These are phyloP conservation scores for Hetaerina titia DNA, from an alignment of 2,888 invertebrate genomes.

Conservation along the genomic window DNA sequence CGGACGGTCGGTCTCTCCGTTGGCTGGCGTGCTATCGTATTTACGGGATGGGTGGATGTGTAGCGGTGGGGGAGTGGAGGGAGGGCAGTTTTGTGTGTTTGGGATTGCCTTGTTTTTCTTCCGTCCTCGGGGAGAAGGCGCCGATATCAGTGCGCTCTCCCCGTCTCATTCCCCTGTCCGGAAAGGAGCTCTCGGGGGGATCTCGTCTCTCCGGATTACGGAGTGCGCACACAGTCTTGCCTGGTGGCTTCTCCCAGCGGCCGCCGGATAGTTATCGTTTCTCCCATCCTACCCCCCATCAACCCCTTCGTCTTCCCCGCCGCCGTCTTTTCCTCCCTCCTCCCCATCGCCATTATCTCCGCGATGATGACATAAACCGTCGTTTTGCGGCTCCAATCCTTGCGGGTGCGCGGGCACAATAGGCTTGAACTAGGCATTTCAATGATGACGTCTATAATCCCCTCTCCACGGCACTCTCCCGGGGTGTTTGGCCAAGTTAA, in stretches of 20 bases:
- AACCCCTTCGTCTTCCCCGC: background rate
- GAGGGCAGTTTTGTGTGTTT: background rate
- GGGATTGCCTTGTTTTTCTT: background rate
- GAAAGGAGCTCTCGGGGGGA: background rate
- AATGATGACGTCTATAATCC: slow-evolving; percentile 5
- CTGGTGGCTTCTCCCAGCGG: background rate
- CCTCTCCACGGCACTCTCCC: background rate
- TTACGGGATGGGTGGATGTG: too few species aligned
- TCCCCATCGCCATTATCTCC: background rate
- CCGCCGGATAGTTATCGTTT: background rate
- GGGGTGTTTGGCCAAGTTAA: background rate
- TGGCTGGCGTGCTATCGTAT: background rate
- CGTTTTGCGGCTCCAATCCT: background rate
- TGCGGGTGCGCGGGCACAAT: background rate
- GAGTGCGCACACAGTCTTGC: background rate
- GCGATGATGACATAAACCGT: background rate
- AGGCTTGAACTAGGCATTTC: background rate
- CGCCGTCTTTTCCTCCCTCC: background rate
- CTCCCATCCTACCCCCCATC: background rate
- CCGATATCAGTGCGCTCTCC: too few species aligned
- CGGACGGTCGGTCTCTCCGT: background rate
- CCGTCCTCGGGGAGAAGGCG: background rate
- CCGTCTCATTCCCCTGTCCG: background rate
- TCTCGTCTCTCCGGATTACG: background rate
- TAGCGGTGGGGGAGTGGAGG: too few species aligned